phyloP scores from a whole-genome alignment of 2,888 invertebrate genomes.

The Rhorus exstirpatorius region DNA sequence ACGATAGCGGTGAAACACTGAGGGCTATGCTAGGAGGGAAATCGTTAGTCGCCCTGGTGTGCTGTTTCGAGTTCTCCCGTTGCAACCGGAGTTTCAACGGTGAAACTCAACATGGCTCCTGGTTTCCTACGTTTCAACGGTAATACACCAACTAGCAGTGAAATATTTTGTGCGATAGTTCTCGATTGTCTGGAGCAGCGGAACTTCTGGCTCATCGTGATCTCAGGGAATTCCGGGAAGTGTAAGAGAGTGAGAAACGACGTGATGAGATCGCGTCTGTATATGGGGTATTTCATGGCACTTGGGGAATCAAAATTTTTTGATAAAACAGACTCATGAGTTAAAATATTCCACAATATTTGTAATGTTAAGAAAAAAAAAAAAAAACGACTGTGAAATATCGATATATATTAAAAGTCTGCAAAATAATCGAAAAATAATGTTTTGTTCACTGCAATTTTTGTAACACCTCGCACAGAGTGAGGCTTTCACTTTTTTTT shows the following conservation, averaged over 20 bases:
- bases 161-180: constrained; percentile 63
- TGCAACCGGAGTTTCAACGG: constrained; percentile 50
- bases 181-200: constrained; percentile 60
- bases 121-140: constrained; percentile 40
- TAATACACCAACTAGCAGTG: constrained; percentile 47
- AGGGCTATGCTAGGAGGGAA: constrained; percentile 54
- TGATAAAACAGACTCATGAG: too few species aligned
- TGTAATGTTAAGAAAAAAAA: too few species aligned
- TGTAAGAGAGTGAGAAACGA: constrained; percentile 35
- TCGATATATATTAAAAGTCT: too few species aligned
- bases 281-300: background rate
- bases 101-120: constrained; percentile 56
- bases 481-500: too few species aligned
- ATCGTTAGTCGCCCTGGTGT: constrained; percentile 58
- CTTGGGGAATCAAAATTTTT: too few species aligned
- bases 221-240: constrained; percentile 37
- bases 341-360: too few species aligned
- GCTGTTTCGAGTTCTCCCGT: constrained; percentile 61
- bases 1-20: constrained; percentile 16
- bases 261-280: constrained; percentile 17
- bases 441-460: too few species aligned
- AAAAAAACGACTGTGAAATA: too few species aligned
- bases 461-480: too few species aligned
- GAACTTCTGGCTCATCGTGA: constrained; percentile 56
- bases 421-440: too few species aligned